Conservation (phyloP, 2,888 invertebrate species). For the Chironomus tentans region DNA sequence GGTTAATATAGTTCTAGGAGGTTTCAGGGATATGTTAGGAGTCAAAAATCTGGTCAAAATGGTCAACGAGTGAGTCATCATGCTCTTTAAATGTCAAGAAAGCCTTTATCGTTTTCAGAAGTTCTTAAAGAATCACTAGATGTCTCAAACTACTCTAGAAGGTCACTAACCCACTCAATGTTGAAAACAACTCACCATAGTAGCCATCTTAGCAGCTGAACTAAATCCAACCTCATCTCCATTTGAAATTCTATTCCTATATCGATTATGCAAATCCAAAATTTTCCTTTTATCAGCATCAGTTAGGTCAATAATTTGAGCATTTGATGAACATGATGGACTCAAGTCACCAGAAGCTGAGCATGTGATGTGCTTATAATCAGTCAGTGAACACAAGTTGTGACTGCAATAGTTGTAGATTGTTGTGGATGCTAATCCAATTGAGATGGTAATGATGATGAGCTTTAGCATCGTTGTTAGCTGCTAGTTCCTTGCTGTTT, state of each 20-base stretch:
- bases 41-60: no score
- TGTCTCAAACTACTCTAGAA: no score
- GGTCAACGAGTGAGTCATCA: no score
- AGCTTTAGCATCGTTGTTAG: neutral
- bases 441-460: neutral
- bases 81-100: no score
- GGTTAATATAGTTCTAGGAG: no score
- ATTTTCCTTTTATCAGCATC: neutral
- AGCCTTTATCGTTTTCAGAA: no score
- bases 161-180: no score
- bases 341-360: neutral
- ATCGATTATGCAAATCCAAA: conserved; percentile 8
- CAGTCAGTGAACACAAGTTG: neutral
- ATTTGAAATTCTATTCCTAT: conserved; percentile 6
- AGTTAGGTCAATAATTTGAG: neutral
- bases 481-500: no score
- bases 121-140: no score
- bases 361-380: neutral
- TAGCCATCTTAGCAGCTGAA: neutral
- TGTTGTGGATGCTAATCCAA: neutral
- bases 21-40: no score
- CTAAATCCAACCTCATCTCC: conserved; percentile 5
- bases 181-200: neutral
- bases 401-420: neutral
- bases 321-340: conserved; percentile 4